Evolutionary conservation across 2,888 invertebrate genomes (phyloP), one percentile per base, ranked within the genome.

Genomic region (Ypsolopha scabrella): DNA sequence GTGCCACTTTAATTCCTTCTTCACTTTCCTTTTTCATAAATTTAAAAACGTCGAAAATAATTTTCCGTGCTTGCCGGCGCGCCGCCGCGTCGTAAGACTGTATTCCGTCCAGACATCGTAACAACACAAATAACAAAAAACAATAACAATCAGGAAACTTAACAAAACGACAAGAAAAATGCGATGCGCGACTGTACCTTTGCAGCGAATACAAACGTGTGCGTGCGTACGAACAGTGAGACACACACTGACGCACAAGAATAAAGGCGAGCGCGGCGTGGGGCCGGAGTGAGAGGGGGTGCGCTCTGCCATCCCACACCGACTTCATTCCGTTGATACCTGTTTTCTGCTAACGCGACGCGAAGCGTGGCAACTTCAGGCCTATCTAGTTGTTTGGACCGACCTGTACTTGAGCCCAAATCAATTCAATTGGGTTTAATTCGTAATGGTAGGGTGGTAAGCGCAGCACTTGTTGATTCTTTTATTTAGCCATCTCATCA

Each of bases 401-500:
- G n/a, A n/a, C 45, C 43, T 51, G 45, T 11, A 51, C 39, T 9
- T 50, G 33, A 10, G 50, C 50, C 50, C 50, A 50, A 7, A 50
- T 34, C n/a, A 50, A 24, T 11, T 50, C 50, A 43, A 44, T 50
- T 9, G 50, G n/a, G n/a, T n/a, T n/a, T n/a, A n/a, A n/a, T n/a
- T n/a, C n/a, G n/a, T n/a, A n/a, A n/a, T n/a, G n/a, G n/a, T n/a
- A n/a, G n/a, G n/a, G n/a, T n/a, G n/a, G n/a, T n/a, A n/a, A n/a
- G n/a, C n/a, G n/a, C n/a, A 41, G 34, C 2, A 49, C 41, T 2
- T 13, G n/a, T n/a, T 44, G 13, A 10, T 37, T 37, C 11, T 44
- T 41, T 2, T 13, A 8, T 37, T 11, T 37, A 33, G 37, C 50
- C 14, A 50, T 7, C 36, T 50, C 50, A 10, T 50, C 50, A 1